Percentiles rank a stretch among this genome's conserved stretches.
phyloP scores from a whole-genome alignment of 2,113 vertebrate genomes.

The Tachysurus vachellii region DNA sequence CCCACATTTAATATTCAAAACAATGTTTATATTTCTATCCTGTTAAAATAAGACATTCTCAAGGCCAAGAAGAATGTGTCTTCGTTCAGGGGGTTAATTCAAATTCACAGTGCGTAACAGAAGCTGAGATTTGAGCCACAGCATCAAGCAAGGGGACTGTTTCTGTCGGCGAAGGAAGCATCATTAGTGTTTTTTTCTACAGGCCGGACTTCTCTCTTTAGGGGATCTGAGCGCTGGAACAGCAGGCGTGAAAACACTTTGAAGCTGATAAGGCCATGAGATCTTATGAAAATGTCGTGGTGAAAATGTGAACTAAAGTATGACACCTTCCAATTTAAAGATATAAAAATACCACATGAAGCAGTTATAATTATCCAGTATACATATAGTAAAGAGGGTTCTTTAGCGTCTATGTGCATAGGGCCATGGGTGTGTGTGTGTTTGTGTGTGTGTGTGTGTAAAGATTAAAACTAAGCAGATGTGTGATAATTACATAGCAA shows the following conservation, averaged over 20 bases:
- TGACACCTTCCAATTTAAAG: not conserved
- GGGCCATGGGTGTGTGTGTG: not conserved
- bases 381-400: not conserved
- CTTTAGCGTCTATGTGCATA: not conserved
- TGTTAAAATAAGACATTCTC: not conserved
- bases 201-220: not conserved
- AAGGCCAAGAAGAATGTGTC: not conserved
- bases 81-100: not conserved
- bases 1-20: not conserved
- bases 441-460: not conserved
- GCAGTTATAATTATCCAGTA: not conserved
- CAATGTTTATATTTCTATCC: not conserved
- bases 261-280: slow-evolving; percentile 30
- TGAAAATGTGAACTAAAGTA: not conserved
- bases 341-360: not conserved
- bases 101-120: not conserved
- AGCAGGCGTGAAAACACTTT: not conserved
- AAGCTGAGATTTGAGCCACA: not conserved
- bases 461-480: too few species aligned
- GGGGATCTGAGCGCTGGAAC: not conserved
- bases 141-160: not conserved
- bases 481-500: not conserved
- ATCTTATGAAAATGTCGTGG: not conserved
- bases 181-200: slow-evolving; percentile 13
- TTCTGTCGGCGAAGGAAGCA: not conserved